Conservation (phyloP, 2,888 invertebrate genomes). For the Pharmacophagus antenor region DNA sequence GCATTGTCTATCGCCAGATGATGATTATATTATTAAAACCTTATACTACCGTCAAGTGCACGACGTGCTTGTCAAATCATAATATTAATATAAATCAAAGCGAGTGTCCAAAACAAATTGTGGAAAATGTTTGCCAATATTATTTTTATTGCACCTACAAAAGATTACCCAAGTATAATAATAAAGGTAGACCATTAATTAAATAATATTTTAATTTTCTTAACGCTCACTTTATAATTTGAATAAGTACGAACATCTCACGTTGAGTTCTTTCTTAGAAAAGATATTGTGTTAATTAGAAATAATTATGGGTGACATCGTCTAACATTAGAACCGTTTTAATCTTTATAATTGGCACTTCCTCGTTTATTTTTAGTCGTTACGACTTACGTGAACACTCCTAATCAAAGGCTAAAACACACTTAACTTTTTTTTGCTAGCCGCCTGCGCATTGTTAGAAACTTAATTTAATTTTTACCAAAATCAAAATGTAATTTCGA, state of each 20-base stretch:
- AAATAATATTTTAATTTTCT: neutral
- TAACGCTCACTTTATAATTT: neutral
- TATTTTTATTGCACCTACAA: neutral
- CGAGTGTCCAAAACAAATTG: no score
- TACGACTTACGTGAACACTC: constrained; percentile 11
- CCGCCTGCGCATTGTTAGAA: constrained; percentile 9
- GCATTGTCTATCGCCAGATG: no score
- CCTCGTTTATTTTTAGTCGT: constrained; percentile 21
- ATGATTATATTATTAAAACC: no score
- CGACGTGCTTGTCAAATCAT: no score
- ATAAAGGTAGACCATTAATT: neutral
- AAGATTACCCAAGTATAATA: neutral
- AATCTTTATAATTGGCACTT: constrained; percentile 13
- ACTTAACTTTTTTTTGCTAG: neutral
- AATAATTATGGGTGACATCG: constrained; percentile 13
- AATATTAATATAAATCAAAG: no score
- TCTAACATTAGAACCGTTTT: constrained; percentile 16
- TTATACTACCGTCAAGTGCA: no score
- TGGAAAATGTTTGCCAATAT: neutral
- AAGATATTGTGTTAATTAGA: constrained; percentile 15
- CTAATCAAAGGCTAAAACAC: neutral
- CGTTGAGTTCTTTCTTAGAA: constrained; percentile 9
- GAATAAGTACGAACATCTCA: neutral
- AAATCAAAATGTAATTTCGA: constrained; percentile 2
- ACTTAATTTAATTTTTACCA: neutral